Evolutionary conservation across 1,140 invertebrate species (phyloP).

Genomic region (Lithobius niger): DNA sequence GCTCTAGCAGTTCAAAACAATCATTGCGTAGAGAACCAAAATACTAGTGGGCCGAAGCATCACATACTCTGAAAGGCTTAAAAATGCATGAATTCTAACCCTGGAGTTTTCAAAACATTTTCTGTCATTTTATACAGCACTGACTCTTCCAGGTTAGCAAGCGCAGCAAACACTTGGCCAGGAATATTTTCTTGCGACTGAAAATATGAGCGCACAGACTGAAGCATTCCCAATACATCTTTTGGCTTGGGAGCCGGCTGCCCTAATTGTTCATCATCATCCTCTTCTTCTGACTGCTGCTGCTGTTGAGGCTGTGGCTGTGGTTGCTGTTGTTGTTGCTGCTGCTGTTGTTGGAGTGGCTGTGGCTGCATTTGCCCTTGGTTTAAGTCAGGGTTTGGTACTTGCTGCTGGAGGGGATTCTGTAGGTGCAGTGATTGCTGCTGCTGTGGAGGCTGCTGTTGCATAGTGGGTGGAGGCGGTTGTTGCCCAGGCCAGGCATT

Average conservation of each 20-base stretch:
- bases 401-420: not conserved
- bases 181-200: constrained; percentile 3
- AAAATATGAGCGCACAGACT: constrained; percentile 1
- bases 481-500: constrained; percentile 2
- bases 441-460: not conserved
- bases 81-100: constrained; percentile 1
- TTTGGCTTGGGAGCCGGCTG: constrained; percentile 1
- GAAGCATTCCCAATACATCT: constrained; percentile 1
- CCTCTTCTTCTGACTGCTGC: constrained; percentile 1
- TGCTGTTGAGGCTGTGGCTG: no score
- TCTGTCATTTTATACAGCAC: constrained; percentile 5
- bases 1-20: no score
- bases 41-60: no score
- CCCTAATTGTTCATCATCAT: constrained; percentile 2
- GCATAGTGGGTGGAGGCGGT: not conserved
- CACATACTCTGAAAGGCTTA: not conserved
- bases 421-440: not conserved
- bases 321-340: no score
- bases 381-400: not conserved
- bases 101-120: constrained; percentile 1
- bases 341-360: not conserved
- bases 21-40: no score
- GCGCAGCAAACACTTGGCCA: constrained; percentile 4
- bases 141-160: not conserved
- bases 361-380: not conserved